Evolutionary conservation across 2,888 invertebrate species (phyloP).

Genomic region (Macrophya alboannulata): DNA sequence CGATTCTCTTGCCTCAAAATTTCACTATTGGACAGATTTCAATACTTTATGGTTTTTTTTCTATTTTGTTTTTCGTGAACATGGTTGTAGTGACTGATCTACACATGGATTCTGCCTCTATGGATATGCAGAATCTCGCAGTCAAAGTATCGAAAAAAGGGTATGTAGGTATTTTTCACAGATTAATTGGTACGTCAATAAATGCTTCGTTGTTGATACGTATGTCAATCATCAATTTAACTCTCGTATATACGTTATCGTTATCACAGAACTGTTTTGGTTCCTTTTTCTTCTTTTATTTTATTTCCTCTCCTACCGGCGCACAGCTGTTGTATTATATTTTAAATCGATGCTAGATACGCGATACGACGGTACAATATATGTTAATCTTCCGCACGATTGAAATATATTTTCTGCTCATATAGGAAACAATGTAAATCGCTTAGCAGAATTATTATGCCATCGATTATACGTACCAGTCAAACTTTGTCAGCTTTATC

Average conservation of each 20-base stretch:
- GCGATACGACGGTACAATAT: neutral
- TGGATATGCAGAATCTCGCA: neutral
- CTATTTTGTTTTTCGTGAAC: neutral
- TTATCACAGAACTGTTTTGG: neutral
- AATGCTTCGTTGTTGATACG: neutral
- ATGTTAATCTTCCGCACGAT: neutral
- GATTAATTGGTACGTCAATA: neutral
- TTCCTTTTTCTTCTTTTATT: neutral
- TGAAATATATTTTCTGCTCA: conserved; percentile 55
- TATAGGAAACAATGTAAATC: conserved; percentile 79
- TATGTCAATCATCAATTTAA: neutral
- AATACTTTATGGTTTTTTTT: neutral
- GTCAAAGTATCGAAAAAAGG: neutral
- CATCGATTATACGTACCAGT: conserved; percentile 77
- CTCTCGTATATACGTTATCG: neutral
- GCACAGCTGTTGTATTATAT: neutral
- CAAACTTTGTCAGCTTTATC: conserved; percentile 75
- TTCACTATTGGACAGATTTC: neutral
- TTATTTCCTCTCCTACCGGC: too few relatives aligned
- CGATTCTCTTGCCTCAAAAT: neutral
- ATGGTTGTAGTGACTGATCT: neutral
- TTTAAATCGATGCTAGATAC: neutral
- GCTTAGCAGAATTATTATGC: conserved; percentile 79
- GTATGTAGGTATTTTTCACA: neutral
- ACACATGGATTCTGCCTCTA: neutral